A percentile compares a stretch with the other conserved stretches of the same genome.
phyloP scores from a whole-genome alignment of 2,113 vertebrate species.

The Lathamus discolor region DNA sequence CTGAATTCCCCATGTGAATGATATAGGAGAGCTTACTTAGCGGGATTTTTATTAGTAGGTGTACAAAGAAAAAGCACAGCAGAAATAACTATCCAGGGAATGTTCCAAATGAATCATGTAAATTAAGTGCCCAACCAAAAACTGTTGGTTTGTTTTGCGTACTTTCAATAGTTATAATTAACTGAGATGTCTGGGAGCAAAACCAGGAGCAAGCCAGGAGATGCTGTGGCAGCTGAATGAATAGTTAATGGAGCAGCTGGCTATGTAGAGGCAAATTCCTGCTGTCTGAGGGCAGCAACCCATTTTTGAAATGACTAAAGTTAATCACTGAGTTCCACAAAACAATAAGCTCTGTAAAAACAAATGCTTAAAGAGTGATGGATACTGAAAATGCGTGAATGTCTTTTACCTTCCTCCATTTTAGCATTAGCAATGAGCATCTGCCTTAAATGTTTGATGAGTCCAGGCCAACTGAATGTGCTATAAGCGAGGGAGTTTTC shows the following conservation, averaged over 20 bases:
- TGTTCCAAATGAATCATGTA: neutral
- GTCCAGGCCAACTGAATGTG: conserved; percentile 87
- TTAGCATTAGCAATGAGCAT: conserved; percentile 92
- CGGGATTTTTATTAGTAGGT: neutral
- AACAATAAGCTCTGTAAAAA: neutral
- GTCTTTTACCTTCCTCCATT: conserved; percentile 90
- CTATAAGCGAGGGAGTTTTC: conserved; percentile 85
- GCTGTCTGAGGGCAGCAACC: conserved; percentile 10
- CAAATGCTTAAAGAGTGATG: neutral
- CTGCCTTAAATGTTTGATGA: conserved; percentile 91
- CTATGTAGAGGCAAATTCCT: conserved; percentile 6
- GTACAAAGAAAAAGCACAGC: neutral
- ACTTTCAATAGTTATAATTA: conserved; percentile 17
- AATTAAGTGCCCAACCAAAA: neutral
- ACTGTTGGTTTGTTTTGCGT: neutral
- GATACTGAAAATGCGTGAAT: neutral
- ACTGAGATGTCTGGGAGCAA: neutral
- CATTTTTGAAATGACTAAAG: neutral
- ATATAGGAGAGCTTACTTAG: neutral
- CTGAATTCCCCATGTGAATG: neutral
- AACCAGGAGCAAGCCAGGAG: neutral
- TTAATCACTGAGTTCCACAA: neutral
- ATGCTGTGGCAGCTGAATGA: conserved; percentile 28
- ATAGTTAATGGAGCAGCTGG: conserved; percentile 2
- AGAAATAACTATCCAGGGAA: neutral